Percentiles rank a stretch among this genome's conserved stretches.
These are phyloP conservation scores for Rhinolophus sinicus DNA, from an alignment of 2,113 vertebrate species.

Conservation along the genomic window DNA sequence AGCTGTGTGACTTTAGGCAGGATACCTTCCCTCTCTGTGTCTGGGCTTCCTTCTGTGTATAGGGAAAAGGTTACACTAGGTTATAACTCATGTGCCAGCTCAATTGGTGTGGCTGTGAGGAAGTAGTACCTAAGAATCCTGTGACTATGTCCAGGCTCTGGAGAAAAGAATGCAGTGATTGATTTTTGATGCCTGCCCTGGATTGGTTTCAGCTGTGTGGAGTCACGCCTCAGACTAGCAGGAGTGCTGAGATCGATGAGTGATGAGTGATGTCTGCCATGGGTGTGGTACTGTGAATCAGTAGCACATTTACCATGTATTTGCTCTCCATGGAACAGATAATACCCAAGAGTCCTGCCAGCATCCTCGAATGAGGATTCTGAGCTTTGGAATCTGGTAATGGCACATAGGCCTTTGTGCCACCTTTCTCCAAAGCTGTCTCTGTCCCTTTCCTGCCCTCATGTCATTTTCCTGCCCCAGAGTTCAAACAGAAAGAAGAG, in stretches of 20 bases:
- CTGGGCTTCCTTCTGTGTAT: background rate
- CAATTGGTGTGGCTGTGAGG: background rate
- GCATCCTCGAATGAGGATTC: background rate
- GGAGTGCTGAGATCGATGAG: background rate
- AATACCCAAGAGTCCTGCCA: background rate
- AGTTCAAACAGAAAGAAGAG: conserved; percentile 96
- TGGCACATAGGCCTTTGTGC: background rate
- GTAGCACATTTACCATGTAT: background rate
- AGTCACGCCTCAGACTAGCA: background rate
- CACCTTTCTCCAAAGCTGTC: background rate
- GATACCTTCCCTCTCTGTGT: background rate
- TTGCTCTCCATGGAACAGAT: background rate
- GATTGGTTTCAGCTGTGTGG: background rate
- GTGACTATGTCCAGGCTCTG: background rate
- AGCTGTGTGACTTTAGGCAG: background rate
- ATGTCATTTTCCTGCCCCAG: conserved; percentile 82
- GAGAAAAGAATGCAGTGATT: background rate
- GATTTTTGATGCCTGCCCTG: background rate
- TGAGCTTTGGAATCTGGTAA: background rate
- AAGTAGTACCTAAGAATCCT: background rate
- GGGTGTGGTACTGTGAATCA: rapidly evolving
- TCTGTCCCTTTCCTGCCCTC: conserved; percentile 33
- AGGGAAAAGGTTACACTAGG: background rate
- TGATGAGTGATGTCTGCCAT: background rate
- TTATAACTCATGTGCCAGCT: background rate